phyloP scores from a whole-genome alignment of 1,140 invertebrate genomes.

The Melitaea cinxia region DNA sequence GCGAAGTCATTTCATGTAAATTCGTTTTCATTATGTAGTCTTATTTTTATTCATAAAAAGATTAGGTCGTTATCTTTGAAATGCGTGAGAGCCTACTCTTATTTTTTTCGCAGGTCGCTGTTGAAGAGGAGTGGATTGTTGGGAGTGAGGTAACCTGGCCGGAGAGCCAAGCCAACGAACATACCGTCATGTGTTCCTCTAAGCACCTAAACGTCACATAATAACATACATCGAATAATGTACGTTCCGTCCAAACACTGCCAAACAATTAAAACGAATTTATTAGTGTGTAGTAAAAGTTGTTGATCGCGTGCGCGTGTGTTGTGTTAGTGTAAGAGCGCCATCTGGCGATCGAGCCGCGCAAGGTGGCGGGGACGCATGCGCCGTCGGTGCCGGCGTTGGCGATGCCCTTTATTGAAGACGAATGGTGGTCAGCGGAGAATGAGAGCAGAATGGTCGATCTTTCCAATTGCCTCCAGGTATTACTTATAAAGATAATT shows the following conservation, averaged over 20 bases:
- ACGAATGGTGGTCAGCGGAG: constrained; percentile 95
- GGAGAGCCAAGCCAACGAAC: constrained; percentile 38
- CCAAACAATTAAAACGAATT: constrained; percentile 76
- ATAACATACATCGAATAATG: constrained; percentile 72
- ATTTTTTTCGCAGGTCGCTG: constrained; percentile 76
- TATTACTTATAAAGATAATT: constrained; percentile 50
- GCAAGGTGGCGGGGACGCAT: constrained; percentile 83
- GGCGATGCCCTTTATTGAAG: constrained; percentile 97
- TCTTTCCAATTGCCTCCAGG: constrained; percentile 92
- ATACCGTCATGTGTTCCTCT: constrained; percentile 68
- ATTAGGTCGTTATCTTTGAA: constrained; percentile 40
- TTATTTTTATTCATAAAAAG: neutral
- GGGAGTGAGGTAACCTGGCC: constrained; percentile 79
- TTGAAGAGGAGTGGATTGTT: constrained; percentile 71
- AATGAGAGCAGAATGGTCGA: constrained; percentile 96
- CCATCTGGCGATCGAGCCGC: constrained; percentile 61
- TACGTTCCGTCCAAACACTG: constrained; percentile 76
- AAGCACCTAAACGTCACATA: constrained; percentile 61
- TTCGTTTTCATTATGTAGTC: neutral
- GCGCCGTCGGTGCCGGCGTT: constrained; percentile 84
- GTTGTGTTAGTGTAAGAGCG: constrained; percentile 57
- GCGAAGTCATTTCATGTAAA: neutral
- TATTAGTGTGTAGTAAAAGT: constrained; percentile 67
- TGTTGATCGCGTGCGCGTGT: constrained; percentile 56
- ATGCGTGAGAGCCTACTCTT: constrained; percentile 77